Evolutionary conservation across 2,113 vertebrate genomes (phyloP), one percentile per base, ranked within the genome.

Genomic region (Todiramphus saurophagus): DNA sequence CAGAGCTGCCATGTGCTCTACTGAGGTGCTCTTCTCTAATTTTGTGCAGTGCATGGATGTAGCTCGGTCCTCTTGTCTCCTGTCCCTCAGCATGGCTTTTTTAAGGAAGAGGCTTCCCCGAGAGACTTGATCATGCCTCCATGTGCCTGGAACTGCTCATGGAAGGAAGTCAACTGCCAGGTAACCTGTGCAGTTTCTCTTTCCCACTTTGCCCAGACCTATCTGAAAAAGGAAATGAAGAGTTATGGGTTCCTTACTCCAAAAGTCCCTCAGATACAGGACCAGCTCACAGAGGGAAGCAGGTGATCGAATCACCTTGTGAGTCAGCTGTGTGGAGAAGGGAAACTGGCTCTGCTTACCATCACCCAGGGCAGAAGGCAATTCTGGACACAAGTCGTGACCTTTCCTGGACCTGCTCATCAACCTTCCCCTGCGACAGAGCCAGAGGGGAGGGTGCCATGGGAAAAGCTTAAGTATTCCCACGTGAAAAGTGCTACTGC

Each of bases 221-320:
- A 79, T 85, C 75, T 87, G 85, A 82, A 91, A 94, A 93, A 78
- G 87, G 74, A 95, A 95, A 87, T 1, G 2, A 75, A 67, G 28
- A 37, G 30, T 92, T 87, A 90, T 35, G 67, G 41, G 83, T 93
- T 96, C 94, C 94, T 80, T 55, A 53, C 55, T 91, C 33, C 44
- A 16, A 0, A 3, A 75, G 64, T 56, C 66, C 53, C 67, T 93
- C 50, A 24, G 48, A 72, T 63, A 41, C 44, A 76, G 44, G n/a
- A 81, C 18, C 1, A 2, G 64, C 73, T 90, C 3, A 1, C 60
- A 78, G 63, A 74, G 39, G 39, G 88, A 90, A 93, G 76, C 1
- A 5, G 25, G 59, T 64, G 35, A 16, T 68, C 0, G 0, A 16
- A 31, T 89, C 62, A 55, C 79, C 44, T 78, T 75, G 60, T 39